Base-by-base conservation (phyloP, 2,113 vertebrate species). In the Ardeotis arabs region DNA sequence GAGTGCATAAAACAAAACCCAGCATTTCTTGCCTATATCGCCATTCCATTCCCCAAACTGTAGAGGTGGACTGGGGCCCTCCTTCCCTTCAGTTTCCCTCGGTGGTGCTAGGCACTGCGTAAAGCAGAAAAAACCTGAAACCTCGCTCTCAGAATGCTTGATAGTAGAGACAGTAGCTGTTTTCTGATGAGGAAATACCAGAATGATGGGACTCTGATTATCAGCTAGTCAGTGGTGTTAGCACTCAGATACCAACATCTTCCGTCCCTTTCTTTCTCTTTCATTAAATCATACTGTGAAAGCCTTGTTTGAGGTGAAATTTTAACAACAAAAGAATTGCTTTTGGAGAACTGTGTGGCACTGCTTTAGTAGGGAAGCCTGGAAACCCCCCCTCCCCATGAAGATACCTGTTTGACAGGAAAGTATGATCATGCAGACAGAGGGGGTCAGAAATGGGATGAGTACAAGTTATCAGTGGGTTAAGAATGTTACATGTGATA, bases 1-100 rank as follows among this genome's bases (percentile, higher is more conserved):
- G 92, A 94, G 49, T 88, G 75, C 77, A 31, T 53, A 93, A 96
- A 93, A 92, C 81, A 95, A 93, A 59, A 85, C 87, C 35, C 37
- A 64, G 45, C 41, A 41, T 91, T 84, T 85, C 67, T 87, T 84
- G 70, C 60, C 91, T 72, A 4, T 89, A 50, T 47, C 66, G 69
- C 89, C 23, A 16, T 68, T 66, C 52, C 35, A 10, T 81, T 95
- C 25, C 25, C 24, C 47, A 56, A 44, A 29, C 6, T 52, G 41
- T 21, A 35, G 12, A 53, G 5, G 7, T 47, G 63, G 23, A 37
- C 67, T 86, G 19, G 37, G 74, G 22, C 20, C 10, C 14, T 53
- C 14, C 20, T 50, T 66, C n/a, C 28, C n/a, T 91, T 82, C 6
- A 8, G 56, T 82, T 76, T 29, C 28, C 35, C 29, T 15, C 33